A percentile compares a stretch with the other conserved stretches of the same genome.
These are phyloP conservation scores for Steromphala cineraria DNA, from an alignment of 2,888 invertebrate species.

Conservation along the genomic window DNA sequence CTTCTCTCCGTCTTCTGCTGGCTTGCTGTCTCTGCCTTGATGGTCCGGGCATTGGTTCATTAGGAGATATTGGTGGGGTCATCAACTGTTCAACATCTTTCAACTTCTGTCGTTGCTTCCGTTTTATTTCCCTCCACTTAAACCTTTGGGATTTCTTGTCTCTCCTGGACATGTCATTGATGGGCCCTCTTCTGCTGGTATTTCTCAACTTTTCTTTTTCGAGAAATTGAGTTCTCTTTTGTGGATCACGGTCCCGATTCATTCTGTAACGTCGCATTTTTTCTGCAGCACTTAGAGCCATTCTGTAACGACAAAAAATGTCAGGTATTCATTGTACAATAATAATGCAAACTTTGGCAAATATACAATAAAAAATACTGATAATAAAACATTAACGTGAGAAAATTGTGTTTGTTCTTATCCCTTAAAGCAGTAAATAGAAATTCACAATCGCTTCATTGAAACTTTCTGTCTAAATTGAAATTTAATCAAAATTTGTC, in stretches of 20 bases:
- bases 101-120: background rate
- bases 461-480: too few relatives aligned
- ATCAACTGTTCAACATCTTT: background rate
- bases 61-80: background rate
- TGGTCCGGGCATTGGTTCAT: background rate
- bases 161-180: slow-evolving; percentile 28
- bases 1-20: too few relatives aligned
- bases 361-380: too few relatives aligned
- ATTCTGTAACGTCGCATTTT: slow-evolving; percentile 27
- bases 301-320: background rate
- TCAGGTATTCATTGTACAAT: background rate
- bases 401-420: too few relatives aligned
- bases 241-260: slow-evolving; percentile 24
- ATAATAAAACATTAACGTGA: too few relatives aligned
- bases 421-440: too few relatives aligned
- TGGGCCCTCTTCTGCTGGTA: slow-evolving; percentile 22
- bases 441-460: too few relatives aligned
- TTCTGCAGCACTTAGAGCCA: slow-evolving; percentile 33
- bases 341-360: too few relatives aligned
- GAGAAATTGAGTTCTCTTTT: slow-evolving; percentile 18
- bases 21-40: too few relatives aligned
- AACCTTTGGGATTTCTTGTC: slow-evolving; percentile 28
- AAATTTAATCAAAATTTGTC: background rate
- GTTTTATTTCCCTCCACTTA: slow-evolving; percentile 32
- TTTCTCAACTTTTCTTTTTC: slow-evolving; percentile 16